Evolutionary conservation across 2,797 vertebrate species (phyloP).

Genomic region (Leptodactylus fallax): DNA sequence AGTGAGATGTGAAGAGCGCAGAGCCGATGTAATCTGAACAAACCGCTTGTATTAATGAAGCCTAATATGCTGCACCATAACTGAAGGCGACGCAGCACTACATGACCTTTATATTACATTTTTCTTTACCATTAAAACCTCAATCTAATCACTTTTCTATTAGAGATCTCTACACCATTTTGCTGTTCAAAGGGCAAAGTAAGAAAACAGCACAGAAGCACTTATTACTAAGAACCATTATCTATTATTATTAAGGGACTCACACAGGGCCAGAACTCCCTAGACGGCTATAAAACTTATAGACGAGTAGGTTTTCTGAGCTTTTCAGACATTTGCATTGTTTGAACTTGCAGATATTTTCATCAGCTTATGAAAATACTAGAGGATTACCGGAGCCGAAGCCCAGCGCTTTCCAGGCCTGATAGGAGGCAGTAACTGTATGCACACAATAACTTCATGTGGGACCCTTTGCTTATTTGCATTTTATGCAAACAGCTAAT

Average conservation of each 20-base stretch:
- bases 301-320: not conserved
- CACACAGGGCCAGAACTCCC: not conserved
- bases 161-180: not conserved
- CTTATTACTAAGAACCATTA: conserved; percentile 2
- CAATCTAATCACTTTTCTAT: not conserved
- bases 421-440: conserved; percentile 12
- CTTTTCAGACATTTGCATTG: conserved; percentile 35
- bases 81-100: not conserved
- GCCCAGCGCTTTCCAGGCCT: not conserved
- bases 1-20: not conserved
- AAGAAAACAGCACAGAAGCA: not conserved
- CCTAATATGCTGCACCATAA: not conserved
- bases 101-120: not conserved
- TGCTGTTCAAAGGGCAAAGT: not conserved
- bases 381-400: conserved; percentile 2
- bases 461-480: conserved; percentile 12
- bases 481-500: conserved; percentile 26
- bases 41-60: not conserved
- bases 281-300: not conserved
- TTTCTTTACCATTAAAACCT: not conserved
- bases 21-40: not conserved
- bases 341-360: conserved; percentile 1
- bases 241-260: not conserved
- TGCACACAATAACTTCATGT: not conserved
- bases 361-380: conserved; percentile 46